These are phyloP conservation scores for Paralvinella palmiformis DNA, from an alignment of 1,140 invertebrate species.

Conservation along the genomic window DNA sequence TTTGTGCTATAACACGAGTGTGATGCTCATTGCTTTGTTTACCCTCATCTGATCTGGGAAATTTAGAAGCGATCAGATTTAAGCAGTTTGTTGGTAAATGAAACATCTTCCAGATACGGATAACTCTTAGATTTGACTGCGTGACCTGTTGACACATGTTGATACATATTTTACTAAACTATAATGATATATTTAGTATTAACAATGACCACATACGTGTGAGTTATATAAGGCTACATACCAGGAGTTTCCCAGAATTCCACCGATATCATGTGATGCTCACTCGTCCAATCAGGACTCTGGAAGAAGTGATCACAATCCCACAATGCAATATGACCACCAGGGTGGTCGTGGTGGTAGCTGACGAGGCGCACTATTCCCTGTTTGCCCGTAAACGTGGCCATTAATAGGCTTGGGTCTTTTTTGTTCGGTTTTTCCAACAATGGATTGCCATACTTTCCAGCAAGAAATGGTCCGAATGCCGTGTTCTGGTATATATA, in stretches of 20 bases:
- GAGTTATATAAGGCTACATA: background rate
- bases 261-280: background rate
- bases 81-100: too few relatives aligned
- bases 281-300: conserved; percentile 9
- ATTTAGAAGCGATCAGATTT: too few relatives aligned
- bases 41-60: too few relatives aligned
- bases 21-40: too few relatives aligned
- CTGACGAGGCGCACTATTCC: conserved; percentile 12
- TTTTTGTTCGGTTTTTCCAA: background rate
- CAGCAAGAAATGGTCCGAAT: conserved; percentile 9
- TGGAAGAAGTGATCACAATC: conserved; percentile 14
- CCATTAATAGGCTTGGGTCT: background rate
- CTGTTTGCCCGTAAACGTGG: background rate
- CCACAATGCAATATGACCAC: conserved; percentile 11
- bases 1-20: too few relatives aligned
- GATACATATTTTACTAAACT: too few relatives aligned
- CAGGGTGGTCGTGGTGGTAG: background rate
- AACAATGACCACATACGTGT: too few relatives aligned
- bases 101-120: too few relatives aligned
- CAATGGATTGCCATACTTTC: conserved; percentile 2
- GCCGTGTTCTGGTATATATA: conserved; percentile 10
- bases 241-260: conserved; percentile 17
- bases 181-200: too few relatives aligned
- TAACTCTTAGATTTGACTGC: too few relatives aligned
- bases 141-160: too few relatives aligned